Conservation (phyloP, 2,888 invertebrate species). For the Scotopteryx bipunctaria region DNA sequence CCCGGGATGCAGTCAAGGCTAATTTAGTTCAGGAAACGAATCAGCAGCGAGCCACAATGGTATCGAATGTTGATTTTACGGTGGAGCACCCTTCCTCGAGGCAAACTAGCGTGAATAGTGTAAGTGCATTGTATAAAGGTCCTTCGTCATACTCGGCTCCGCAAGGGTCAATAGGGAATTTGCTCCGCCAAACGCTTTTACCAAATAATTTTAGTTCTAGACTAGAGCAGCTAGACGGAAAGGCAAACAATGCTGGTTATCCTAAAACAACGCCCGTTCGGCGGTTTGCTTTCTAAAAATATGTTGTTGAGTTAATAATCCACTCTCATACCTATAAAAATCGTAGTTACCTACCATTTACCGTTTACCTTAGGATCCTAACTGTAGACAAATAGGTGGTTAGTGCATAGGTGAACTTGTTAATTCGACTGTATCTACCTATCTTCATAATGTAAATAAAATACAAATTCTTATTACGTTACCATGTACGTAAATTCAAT, state of each 20-base stretch:
- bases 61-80: conserved; percentile 56
- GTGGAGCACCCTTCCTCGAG: conserved; percentile 56
- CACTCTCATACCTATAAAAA: background rate
- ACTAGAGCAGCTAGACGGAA: conserved; percentile 64
- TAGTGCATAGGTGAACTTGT: no score
- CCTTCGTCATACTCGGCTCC: conserved; percentile 76
- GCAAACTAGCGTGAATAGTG: conserved; percentile 43
- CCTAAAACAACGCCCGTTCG: conserved; percentile 56
- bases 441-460: no score
- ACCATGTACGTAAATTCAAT: no score
- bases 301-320: background rate
- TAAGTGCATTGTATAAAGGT: conserved; percentile 61
- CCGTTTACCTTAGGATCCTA: no score
- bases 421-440: no score
- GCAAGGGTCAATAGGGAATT: conserved; percentile 67
- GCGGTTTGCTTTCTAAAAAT: conserved; percentile 51
- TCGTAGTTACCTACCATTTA: conserved; percentile 2
- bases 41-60: conserved; percentile 45
- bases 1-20: conserved; percentile 44
- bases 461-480: no score
- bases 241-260: conserved; percentile 54
- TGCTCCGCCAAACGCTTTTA: conserved; percentile 46
- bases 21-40: conserved; percentile 42
- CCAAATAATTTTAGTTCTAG: conserved; percentile 54
- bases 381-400: no score